Conservation (phyloP, 2,888 invertebrate genomes). For the Phyto melanocephala region DNA sequence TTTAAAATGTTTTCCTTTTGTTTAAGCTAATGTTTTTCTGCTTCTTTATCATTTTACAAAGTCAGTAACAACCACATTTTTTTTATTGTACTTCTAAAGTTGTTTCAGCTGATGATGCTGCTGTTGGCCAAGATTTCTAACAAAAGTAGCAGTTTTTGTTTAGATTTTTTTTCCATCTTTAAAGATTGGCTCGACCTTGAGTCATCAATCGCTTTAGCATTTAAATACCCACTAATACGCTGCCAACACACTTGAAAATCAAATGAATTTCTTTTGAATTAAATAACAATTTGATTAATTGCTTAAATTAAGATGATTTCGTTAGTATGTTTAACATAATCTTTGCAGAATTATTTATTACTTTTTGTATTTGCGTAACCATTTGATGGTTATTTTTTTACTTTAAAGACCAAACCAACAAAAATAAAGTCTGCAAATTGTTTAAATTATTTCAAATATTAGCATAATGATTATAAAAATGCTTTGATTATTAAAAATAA, state of each 20-base stretch:
- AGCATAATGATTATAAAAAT: not conserved
- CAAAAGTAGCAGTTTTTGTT: not conserved
- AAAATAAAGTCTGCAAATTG: not conserved
- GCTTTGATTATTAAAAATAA: not conserved
- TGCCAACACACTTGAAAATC: not conserved
- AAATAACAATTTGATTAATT: constrained; percentile 30
- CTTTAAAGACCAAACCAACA: no score
- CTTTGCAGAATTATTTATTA: no score
- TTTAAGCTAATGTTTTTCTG: constrained; percentile 1
- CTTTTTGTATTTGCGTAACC: no score
- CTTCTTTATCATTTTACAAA: constrained; percentile 6
- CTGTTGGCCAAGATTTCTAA: constrained; percentile 11
- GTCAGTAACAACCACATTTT: constrained; percentile 7
- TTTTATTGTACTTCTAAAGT: not conserved
- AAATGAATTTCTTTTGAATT: constrained; percentile 31
- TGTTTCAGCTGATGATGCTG: constrained; percentile 10
- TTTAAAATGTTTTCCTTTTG: constrained; percentile 16
- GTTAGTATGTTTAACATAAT: not conserved
- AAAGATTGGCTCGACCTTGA: constrained; percentile 43
- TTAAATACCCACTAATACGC: constrained; percentile 6
- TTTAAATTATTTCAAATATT: not conserved
- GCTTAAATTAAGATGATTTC: constrained; percentile 15
- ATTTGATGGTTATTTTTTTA: no score
- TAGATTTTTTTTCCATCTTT: not conserved
- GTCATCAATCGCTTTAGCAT: constrained; percentile 53